Base-by-base conservation (phyloP, 2,113 vertebrate species). In the Microtus pennsylvanicus region DNA sequence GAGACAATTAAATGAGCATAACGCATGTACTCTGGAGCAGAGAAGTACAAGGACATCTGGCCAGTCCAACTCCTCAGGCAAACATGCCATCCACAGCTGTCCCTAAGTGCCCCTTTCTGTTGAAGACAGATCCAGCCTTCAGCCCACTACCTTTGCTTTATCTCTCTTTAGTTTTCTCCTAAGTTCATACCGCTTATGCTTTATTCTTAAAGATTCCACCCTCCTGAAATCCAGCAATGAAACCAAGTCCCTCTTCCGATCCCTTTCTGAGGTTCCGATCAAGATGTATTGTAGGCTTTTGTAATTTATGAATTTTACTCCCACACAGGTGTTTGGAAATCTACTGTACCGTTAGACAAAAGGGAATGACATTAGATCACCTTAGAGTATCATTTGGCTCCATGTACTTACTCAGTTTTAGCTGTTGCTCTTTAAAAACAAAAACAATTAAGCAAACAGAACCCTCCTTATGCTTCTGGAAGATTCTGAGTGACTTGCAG, bases 1-100 rank as follows among this genome's bases (percentile, higher is more conserved):
- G 87, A 80, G 13, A 63, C 90, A 96, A 83, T 95, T 50, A 86
- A 96, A 81, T 91, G 75, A 91, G 24, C 89, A 70, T 63, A 38
- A 85, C 45, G 67, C 63, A 33, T 45, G 8, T 2, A 85, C 11
- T 4, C 35, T 80, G 28, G 90, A 67, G 67, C 30, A 80, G 21
- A 85, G 70, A 75, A 45, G 4, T 24, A 65, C 38, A 93, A 45
- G 38, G 19, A 52, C n/a, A 12, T 33, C 75, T 74, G 70, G 10
- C 10, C 28, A 12, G 13, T 72, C 85, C 61, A 85, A 24, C 4
- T 42, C 38, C 10, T 38, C 35, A 67, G 50, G 21, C 33, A 83
- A 61, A 38, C 47, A 7, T 35, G 47, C 24, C 50, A 22, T 35
- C 42, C 2, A 3, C 11, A 14, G 7, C 22, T 87, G 33, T 45